phyloP scores from a whole-genome alignment of 2,113 vertebrate species.

The rabbit (Oryctolagus cuniculus) region DNA sequence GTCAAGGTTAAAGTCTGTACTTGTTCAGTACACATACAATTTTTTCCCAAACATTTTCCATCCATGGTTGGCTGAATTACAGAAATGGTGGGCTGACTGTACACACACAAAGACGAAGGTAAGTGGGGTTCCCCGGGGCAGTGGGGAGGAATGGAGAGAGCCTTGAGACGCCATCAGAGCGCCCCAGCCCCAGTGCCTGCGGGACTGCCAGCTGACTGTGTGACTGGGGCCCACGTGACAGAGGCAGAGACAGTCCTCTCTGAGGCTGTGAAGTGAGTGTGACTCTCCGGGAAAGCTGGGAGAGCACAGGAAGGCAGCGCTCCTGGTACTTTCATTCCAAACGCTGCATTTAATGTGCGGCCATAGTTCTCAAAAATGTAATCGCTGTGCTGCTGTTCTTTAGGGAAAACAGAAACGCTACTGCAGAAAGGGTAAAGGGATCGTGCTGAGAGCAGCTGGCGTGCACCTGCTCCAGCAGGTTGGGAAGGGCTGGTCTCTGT shows the following conservation, averaged over 20 bases:
- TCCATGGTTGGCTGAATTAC: neutral
- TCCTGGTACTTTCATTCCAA: neutral
- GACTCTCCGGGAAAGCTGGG: neutral
- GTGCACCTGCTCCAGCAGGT: neutral
- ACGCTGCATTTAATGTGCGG: neutral
- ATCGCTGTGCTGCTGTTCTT: neutral
- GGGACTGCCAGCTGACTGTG: neutral
- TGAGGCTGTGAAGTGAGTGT: neutral
- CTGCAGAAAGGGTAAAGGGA: neutral
- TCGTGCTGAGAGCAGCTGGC: neutral
- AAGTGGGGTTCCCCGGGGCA: neutral
- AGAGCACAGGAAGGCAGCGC: neutral
- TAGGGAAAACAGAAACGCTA: neutral
- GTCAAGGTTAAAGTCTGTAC: neutral
- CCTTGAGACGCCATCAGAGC: neutral
- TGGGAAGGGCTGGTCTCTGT: neutral
- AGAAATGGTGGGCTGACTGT: neutral
- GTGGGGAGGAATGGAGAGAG: neutral
- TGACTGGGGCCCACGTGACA: neutral
- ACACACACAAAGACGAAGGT: neutral
- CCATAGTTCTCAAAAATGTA: neutral
- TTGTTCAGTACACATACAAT: neutral
- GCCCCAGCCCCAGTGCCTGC: neutral
- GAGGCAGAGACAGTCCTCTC: neutral
- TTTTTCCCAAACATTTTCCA: neutral